Evolutionary conservation across 2,797 vertebrate species (phyloP), one percentile per base, ranked within the genome.

Genomic region (Periophthalmus magnuspinnatus): DNA sequence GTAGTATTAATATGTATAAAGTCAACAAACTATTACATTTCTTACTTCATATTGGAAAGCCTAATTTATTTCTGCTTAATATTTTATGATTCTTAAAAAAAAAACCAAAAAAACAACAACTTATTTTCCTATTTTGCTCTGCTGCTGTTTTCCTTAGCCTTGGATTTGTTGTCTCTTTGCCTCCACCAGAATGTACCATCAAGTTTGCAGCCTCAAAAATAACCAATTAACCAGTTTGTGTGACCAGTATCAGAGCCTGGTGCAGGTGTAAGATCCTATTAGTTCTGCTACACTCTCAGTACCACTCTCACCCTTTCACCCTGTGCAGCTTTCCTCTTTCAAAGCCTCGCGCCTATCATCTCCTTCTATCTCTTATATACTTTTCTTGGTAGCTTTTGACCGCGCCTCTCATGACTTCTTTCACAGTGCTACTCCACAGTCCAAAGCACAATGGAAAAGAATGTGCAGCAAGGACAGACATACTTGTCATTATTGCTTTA

Each of bases 391-490:
- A 72, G 55, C 5, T 21, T 63, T 66, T 24, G 52, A 24, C 38
- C 47, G 14, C 64, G 50, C 58, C 65, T 58, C 61, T 21, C 6
- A n/a, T 61, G 61, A 52, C 63, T 34, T 70, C 67, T 60, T 69
- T 48, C 71, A 69, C 68, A 16, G 17, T 11, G 41, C 13, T 14
- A 10, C 9, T n/a, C 28, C n/a, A 32, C 21, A 6, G 36, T 36
- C 7, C 0, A 2, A 56, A 22, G 55, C 22, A 28, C 24, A 5
- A 11, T 28, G 4, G 11, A 56, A 28, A 28, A 28, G 28, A 24
- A 28, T 28, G 24, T 45, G 41, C 13, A 16, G 41, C 14, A 45
- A 45, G 41, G 9, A 38, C n/a, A 22, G 45, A 48, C 0, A 19
- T 5, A 48, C 16, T 48, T 48, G 17, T 48, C 47, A 19, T 16